These are phyloP conservation scores for Kradibia gibbosae DNA, from an alignment of 1,140 invertebrate species.

Conservation along the genomic window DNA sequence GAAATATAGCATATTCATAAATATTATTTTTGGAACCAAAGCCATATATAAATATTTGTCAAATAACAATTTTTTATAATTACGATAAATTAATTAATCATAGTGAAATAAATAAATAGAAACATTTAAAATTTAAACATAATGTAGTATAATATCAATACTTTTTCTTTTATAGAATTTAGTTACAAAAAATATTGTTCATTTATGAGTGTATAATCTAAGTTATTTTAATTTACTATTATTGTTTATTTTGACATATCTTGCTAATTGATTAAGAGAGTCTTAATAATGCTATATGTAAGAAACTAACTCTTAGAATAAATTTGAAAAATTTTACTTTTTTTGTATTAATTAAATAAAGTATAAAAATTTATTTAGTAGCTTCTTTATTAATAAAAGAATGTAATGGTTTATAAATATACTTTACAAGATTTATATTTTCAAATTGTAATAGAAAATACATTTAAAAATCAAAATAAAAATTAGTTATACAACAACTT, in stretches of 20 bases:
- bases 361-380: neutral
- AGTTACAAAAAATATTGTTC: neutral
- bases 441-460: neutral
- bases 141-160: neutral
- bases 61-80: slow-evolving; percentile 39
- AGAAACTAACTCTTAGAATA: neutral
- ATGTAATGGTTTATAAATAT: neutral
- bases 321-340: neutral
- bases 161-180: neutral
- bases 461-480: neutral
- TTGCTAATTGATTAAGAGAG: neutral
- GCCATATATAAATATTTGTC: slow-evolving; percentile 46
- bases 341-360: neutral
- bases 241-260: neutral
- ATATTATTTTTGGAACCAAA: slow-evolving; percentile 49
- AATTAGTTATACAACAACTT: neutral
- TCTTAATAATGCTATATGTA: neutral
- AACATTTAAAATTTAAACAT: neutral
- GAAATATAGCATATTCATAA: slow-evolving; percentile 17
- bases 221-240: slow-evolving; percentile 5
- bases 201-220: neutral
- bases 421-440: slow-evolving; percentile 6
- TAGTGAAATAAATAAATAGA: slow-evolving; percentile 10
- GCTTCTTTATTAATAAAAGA: neutral
- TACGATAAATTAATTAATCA: neutral